Base-by-base conservation (phyloP, 2,888 invertebrate genomes). In the Oscheius sp. region DNA sequence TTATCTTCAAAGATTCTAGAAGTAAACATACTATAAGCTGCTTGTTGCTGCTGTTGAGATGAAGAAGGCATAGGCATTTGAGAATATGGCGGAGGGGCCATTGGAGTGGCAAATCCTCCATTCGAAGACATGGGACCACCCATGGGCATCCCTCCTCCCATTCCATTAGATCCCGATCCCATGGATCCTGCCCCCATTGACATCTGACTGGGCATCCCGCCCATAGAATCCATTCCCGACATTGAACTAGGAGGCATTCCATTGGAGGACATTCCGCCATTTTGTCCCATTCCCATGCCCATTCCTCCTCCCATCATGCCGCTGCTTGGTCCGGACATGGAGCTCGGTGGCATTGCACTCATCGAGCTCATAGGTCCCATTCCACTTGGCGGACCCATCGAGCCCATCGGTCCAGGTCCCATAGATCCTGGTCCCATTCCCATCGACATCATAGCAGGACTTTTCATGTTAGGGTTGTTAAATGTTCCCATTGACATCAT, bases 401-500 rank as follows among this genome's bases (percentile, higher is more conserved):
- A 27, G 1, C 49, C 25, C 66, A 66, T 66, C 6, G 21, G 23
- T 1, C 13, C 23, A 16, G 49, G 52, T 7, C 16, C 49, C 66
- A 66, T 66, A 13, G 29, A 12, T 52, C 52, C 45, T 29, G 58
- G 58, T 5, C 21, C 35, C 45, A 45, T 61, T 21, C 5, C 18
- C 21, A 21, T 23, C 9, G 25, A 27, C 66, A 66, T 66, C 52
- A 66, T 49, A 9, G n/a, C 25, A 9, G 52, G 52, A 66, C 52
- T 66, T 18, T 66, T 66, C 29, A 66, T 9, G 29, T 66, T 66
- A 1, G 66, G 66, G 27, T 66, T 66, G 35, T 66, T 49, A 35
- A 66, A 66, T 3, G 52, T 29, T 12, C 61, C 61, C 61, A 61
- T 61, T 12, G 41, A 41, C 61, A 61, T 43, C 66, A 66, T 66